Percentiles rank a stretch among this genome's conserved stretches.
phyloP scores from a whole-genome alignment of 2,113 vertebrate genomes.

The Lycocorax pyrrhopterus region DNA sequence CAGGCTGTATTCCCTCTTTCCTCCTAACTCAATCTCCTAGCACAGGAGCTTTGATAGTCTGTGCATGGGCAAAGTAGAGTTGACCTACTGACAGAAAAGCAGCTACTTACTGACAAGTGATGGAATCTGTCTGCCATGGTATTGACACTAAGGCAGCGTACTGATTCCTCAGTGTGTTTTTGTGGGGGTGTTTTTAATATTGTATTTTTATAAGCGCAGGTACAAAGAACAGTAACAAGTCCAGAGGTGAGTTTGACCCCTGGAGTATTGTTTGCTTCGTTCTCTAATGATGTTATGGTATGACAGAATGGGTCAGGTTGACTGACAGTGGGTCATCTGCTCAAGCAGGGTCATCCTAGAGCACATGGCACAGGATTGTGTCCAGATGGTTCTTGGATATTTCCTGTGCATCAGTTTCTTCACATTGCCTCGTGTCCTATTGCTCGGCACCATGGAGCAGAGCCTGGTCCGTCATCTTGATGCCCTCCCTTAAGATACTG shows the following conservation, averaged over 20 bases:
- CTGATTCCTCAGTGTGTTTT: not conserved
- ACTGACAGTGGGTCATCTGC: not conserved
- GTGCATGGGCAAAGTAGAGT: not conserved
- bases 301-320: not conserved
- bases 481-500: not conserved
- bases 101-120: not conserved
- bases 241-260: not conserved
- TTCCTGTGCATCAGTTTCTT: not conserved
- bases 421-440: rapidly evolving
- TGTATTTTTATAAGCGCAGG: not conserved
- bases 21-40: not conserved
- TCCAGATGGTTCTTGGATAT: not conserved
- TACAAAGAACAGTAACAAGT: not conserved
- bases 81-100: not conserved
- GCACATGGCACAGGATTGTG: not conserved
- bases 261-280: not conserved
- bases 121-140: not conserved
- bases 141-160: not conserved
- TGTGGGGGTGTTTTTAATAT: not conserved
- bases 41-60: not conserved
- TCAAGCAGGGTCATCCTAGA: not conserved
- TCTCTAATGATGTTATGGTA: not conserved
- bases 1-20: not conserved
- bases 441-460: not conserved
- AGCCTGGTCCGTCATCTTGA: rapidly evolving